Evolutionary conservation across 1,140 invertebrate species (phyloP).

Genomic region (Drosophila novamexicana): DNA sequence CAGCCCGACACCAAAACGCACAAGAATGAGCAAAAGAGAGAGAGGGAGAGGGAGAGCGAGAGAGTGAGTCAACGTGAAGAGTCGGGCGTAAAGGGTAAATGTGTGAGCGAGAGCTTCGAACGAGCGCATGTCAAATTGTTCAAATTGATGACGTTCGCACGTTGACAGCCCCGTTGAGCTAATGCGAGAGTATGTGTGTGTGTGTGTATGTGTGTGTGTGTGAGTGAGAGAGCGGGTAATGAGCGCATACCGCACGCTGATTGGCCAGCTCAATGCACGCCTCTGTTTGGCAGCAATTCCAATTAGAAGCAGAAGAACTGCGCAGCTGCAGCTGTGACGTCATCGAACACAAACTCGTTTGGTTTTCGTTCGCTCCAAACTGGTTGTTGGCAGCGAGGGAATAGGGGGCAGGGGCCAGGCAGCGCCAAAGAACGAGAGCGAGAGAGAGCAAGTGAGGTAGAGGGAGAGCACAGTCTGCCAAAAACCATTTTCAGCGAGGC

Average conservation of each 20-base stretch:
- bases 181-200: background rate
- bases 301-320: conserved; percentile 54
- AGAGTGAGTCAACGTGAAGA: conserved; percentile 5
- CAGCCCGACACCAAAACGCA: conserved; percentile 24
- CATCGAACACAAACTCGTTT: conserved; percentile 62
- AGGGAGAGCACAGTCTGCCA: conserved; percentile 30
- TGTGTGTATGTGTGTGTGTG: background rate
- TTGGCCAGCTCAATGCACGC: conserved; percentile 46
- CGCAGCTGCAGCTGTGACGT: conserved; percentile 69
- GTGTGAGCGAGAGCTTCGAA: conserved; percentile 9
- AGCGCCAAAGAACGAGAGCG: conserved; percentile 15
- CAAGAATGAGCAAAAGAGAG: background rate
- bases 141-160: conserved; percentile 80
- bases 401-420: conserved; percentile 9
- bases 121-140: conserved; percentile 79
- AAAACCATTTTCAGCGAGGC: conserved; percentile 53
- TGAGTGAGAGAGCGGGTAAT: conserved; percentile 10
- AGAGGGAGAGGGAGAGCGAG: conserved; percentile 15
- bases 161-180: conserved; percentile 68
- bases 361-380: conserved; percentile 36
- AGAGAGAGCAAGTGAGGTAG: conserved; percentile 6
- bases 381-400: conserved; percentile 15
- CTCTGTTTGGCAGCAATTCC: conserved; percentile 43
- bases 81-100: too few species aligned
- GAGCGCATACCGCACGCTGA: conserved; percentile 20